phyloP scores from a whole-genome alignment of 2,888 invertebrate species.

The Taphrorychus bicolor region DNA sequence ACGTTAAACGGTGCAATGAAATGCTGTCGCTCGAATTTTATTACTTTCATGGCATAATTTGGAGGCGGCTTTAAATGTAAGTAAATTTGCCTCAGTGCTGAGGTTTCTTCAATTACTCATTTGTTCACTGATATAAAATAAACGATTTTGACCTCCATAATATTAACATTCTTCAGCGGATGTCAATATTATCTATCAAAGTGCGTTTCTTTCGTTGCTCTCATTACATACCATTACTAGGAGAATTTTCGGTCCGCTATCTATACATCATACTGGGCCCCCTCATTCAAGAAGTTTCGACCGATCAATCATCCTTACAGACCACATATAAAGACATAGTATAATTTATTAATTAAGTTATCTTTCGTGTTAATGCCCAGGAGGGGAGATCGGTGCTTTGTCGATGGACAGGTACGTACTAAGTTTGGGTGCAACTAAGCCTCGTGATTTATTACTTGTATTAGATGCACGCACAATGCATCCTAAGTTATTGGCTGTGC shows the following conservation, averaged over 20 bases:
- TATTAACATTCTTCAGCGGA: no score
- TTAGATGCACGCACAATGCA: no score
- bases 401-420: background rate
- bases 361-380: slow-evolving; percentile 38
- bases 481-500: no score
- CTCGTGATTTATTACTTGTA: slow-evolving; percentile 7
- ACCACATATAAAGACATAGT: slow-evolving; percentile 33
- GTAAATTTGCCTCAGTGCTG: background rate
- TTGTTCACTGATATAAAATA: no score
- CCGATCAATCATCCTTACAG: slow-evolving; percentile 34
- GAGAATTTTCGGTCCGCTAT: slow-evolving; percentile 1
- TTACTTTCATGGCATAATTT: slow-evolving; percentile 39
- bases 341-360: slow-evolving; percentile 42
- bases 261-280: slow-evolving; percentile 17
- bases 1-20: slow-evolving; percentile 39
- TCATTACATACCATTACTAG: slow-evolving; percentile 8
- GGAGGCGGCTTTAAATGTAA: slow-evolving; percentile 3
- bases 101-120: background rate
- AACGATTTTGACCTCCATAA: no score
- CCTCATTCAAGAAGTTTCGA: slow-evolving; percentile 23
- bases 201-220: background rate
- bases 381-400: slow-evolving; percentile 2
- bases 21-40: slow-evolving; percentile 36
- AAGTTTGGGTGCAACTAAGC: no score
- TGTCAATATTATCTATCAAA: background rate